A percentile compares a stretch with the other conserved stretches of the same genome.
Evolutionary conservation across 2,888 invertebrate genomes (phyloP).

Genomic region (Choreutis nemorana): DNA sequence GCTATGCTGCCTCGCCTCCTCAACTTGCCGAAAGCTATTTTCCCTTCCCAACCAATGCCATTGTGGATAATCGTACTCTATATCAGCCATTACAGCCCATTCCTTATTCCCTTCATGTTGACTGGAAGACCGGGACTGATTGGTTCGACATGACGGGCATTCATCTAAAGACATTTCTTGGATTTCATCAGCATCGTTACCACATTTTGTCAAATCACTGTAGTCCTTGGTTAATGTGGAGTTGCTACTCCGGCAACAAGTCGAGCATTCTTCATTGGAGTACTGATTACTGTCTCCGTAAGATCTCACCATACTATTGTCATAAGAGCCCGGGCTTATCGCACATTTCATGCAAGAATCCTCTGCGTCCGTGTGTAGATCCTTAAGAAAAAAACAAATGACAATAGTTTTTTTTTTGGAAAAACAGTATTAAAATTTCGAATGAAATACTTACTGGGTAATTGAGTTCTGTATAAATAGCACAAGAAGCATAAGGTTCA

Average conservation of each 20-base stretch:
- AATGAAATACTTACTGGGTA: conserved; percentile 33
- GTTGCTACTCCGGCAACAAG: conserved; percentile 53
- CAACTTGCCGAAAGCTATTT: conserved; percentile 49
- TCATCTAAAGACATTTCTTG: conserved; percentile 55
- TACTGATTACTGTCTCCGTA: conserved; percentile 54
- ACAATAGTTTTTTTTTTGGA: background rate
- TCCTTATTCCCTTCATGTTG: conserved; percentile 51
- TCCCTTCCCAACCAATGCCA: conserved; percentile 59
- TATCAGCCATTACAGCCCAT: conserved; percentile 49
- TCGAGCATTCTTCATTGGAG: conserved; percentile 58
- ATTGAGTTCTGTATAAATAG: conserved; percentile 61
- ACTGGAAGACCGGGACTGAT: conserved; percentile 52
- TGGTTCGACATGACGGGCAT: conserved; percentile 55
- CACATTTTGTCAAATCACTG: conserved; percentile 60
- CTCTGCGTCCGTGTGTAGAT: conserved; percentile 57
- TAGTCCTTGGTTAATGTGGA: conserved; percentile 58
- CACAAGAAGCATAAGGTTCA: conserved; percentile 80
- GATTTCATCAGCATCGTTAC: conserved; percentile 42
- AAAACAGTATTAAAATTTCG: background rate
- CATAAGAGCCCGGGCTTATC: conserved; percentile 62
- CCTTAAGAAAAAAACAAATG: conserved; percentile 28
- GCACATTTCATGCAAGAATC: conserved; percentile 64
- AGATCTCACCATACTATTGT: conserved; percentile 58
- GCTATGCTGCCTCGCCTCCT: conserved; percentile 36
- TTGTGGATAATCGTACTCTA: conserved; percentile 58